These are phyloP conservation scores for Yponomeuta malinellus DNA, from an alignment of 2,888 invertebrate species.

Conservation along the genomic window DNA sequence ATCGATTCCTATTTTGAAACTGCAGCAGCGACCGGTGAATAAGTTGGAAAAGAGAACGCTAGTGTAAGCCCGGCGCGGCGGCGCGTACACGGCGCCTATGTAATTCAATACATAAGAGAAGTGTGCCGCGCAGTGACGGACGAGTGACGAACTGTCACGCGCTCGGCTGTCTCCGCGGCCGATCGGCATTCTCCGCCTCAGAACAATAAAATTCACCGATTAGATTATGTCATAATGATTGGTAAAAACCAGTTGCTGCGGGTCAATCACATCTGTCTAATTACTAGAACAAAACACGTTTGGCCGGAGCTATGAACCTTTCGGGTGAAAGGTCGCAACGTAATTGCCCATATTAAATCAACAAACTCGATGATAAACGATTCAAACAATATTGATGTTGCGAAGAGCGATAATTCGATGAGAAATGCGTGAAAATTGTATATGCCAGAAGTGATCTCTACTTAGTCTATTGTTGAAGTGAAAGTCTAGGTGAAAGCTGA, in stretches of 20 bases:
- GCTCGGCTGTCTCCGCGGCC: constrained; percentile 49
- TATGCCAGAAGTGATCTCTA: background rate
- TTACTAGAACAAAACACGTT: constrained; percentile 1
- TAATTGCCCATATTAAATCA: background rate
- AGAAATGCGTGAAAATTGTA: background rate
- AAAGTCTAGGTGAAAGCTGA: constrained; percentile 14
- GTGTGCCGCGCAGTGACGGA: constrained; percentile 62
- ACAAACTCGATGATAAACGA: background rate
- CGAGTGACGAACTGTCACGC: constrained; percentile 68
- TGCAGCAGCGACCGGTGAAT: constrained; percentile 35
- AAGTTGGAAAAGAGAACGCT: constrained; percentile 44
- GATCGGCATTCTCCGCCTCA: constrained; percentile 35
- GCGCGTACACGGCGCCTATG: constrained; percentile 57
- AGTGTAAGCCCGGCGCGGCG: constrained; percentile 44
- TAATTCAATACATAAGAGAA: constrained; percentile 58
- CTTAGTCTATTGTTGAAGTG: constrained; percentile 7
- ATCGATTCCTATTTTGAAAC: constrained; percentile 50
- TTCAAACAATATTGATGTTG: background rate
- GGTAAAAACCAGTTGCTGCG: constrained; percentile 57
- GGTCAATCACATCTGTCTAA: constrained; percentile 53
- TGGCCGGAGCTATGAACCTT: background rate
- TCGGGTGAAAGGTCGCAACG: constrained; percentile 6
- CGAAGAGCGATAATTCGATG: background rate
- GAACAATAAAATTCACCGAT: constrained; percentile 37
- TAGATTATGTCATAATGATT: constrained; percentile 60